Base-by-base conservation (phyloP, 2,888 invertebrate species). In the Lasioglossum calceatum region DNA sequence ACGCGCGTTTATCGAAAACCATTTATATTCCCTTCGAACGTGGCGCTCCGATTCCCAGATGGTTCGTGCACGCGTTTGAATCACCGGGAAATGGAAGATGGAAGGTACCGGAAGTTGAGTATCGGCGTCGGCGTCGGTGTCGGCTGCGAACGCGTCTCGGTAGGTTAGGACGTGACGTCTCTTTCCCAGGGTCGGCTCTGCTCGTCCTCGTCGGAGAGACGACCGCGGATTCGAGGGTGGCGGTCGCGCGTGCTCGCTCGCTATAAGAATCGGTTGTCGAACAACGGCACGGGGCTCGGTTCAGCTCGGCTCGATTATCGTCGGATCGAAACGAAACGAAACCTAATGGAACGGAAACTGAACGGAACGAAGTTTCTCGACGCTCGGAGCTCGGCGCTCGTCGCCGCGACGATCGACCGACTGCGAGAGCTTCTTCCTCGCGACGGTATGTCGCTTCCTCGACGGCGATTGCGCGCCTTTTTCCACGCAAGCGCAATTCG, bases 401-500 rank as follows among this genome's bases (percentile, higher is more conserved):
- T 88, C 84, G 85, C 58, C 82, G 71, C 83, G 85, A 89, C 89
- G 87, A 91, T 92, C 89, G 90, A 92, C 92, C 88, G 87, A 90
- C 77, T 83, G 83, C 82, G 73, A 82, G 81, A 85, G 85, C 77
- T 83, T 83, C 80, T 86, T 87, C 77, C 86, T 77, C 85, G 82
- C 87, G 88, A 86, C 81, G 86, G 85, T 86, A 87, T 85, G 77
- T 67, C 64, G 76, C 74, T 85, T 88, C 85, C 88, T 87, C 87
- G 78, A 89, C 90, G 79, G 89, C 92, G 92, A 93, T 93, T 93
- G 92, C 92, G 94, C 93, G 93, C 90, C 92, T 94, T 93, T 91
- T 89, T 89, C 88, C 91, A 91, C 94, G 94, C 94, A 95, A 92
- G 93, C 95, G 94, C 94, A 93, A 93, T 93, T 88, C 91, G 90